phyloP scores from a whole-genome alignment of 2,113 vertebrate species.

The Salvelinus alpinus region DNA sequence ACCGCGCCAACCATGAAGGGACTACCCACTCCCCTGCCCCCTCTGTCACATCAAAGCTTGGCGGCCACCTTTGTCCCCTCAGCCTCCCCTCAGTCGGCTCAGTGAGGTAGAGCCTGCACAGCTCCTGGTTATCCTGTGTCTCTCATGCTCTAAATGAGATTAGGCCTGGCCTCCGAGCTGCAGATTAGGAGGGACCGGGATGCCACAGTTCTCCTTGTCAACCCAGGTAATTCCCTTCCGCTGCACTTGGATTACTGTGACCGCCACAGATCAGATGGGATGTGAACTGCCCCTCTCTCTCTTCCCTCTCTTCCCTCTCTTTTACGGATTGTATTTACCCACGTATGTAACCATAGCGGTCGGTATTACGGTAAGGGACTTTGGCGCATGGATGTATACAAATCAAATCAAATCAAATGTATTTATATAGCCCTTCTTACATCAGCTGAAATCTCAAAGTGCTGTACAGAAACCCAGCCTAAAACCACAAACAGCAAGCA shows the following conservation, averaged over 20 bases:
- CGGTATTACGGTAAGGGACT: not conserved
- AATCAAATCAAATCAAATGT: too few relatives aligned
- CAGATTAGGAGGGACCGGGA: not conserved
- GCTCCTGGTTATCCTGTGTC: constrained; percentile 47
- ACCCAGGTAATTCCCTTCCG: constrained; percentile 45
- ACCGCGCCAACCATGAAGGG: too few relatives aligned
- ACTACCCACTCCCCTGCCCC: too few relatives aligned
- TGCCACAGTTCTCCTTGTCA: constrained; percentile 46
- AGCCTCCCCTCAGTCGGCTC: constrained; percentile 28
- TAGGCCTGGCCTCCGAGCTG: constrained; percentile 57
- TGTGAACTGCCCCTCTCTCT: not conserved
- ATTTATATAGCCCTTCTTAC: too few relatives aligned
- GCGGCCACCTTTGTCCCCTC: not conserved
- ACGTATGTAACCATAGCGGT: not conserved
- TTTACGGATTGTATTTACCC: not conserved
- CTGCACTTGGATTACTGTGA: constrained; percentile 32
- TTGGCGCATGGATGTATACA: too few relatives aligned
- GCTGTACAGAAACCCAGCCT: too few relatives aligned
- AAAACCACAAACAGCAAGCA: too few relatives aligned
- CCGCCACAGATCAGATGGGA: constrained; percentile 39
- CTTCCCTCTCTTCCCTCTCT: not conserved
- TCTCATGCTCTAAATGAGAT: constrained; percentile 61
- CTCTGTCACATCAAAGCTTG: too few relatives aligned
- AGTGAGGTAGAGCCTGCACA: constrained; percentile 45
- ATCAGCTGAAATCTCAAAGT: too few relatives aligned